These are phyloP conservation scores for Nomada hirtipes DNA, from an alignment of 2,888 invertebrate species.

Conservation along the genomic window DNA sequence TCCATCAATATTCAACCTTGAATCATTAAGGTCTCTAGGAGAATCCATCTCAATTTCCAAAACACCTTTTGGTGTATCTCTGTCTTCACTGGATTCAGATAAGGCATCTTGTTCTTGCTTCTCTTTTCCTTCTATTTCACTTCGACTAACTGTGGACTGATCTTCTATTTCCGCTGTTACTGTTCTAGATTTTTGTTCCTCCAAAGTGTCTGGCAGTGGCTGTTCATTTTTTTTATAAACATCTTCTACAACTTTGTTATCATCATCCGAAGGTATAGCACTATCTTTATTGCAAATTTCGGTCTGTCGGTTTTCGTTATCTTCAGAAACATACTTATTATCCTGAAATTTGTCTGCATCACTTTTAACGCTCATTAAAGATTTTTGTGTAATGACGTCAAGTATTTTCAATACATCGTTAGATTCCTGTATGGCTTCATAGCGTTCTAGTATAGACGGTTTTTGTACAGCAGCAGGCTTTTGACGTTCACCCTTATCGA, in stretches of 20 bases:
- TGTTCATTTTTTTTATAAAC: conserved; percentile 12
- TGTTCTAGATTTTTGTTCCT: conserved; percentile 11
- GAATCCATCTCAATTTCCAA: conserved; percentile 81
- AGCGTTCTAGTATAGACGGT: conserved; percentile 74
- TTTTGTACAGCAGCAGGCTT: conserved; percentile 65
- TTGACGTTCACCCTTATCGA: conserved; percentile 76
- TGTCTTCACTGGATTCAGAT: conserved; percentile 79
- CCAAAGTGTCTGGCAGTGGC: conserved; percentile 9
- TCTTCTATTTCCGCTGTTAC: conserved; percentile 16
- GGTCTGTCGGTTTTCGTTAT: conserved; percentile 16
- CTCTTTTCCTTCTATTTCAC: conserved; percentile 28
- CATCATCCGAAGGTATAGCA: conserved; percentile 1
- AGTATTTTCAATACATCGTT: conserved; percentile 78
- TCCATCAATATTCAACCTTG: conserved; percentile 76
- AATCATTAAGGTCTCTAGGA: conserved; percentile 77
- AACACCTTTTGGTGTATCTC: conserved; percentile 78
- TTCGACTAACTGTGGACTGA: conserved; percentile 7
- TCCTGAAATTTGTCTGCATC: conserved; percentile 20
- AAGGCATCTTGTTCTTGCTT: conserved; percentile 73
- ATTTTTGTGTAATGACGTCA: conserved; percentile 77
- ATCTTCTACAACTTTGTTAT: conserved; percentile 15
- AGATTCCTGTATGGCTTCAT: conserved; percentile 75
- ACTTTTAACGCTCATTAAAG: conserved; percentile 42
- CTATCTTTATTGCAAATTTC: conserved; percentile 27
- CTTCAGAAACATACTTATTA: conserved; percentile 17